phyloP scores from a whole-genome alignment of 2,113 vertebrate species.

The Heptranchias perlo region DNA sequence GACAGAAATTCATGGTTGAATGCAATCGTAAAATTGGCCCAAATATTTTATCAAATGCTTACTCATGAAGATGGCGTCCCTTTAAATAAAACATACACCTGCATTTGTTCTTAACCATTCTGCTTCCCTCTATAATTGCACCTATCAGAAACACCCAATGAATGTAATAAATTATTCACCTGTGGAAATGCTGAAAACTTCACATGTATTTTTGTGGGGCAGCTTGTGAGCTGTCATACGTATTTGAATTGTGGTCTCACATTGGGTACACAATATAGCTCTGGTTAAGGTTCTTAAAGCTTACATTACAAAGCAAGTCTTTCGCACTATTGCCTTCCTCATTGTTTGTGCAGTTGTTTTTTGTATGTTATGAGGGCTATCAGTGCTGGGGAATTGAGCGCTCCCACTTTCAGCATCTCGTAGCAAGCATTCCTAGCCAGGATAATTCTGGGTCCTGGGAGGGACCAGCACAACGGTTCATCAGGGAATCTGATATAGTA shows the following conservation, averaged over 20 bases:
- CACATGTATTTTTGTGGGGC: background rate
- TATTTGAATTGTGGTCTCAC: background rate
- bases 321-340: background rate
- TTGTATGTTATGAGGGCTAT: background rate
- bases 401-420: background rate
- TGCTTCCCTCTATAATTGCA: background rate
- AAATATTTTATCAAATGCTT: background rate
- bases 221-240: background rate
- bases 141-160: background rate
- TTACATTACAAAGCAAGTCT: background rate
- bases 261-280: background rate
- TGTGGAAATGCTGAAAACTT: background rate
- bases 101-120: background rate
- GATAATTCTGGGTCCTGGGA: background rate
- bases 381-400: background rate
- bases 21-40: background rate
- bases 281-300: background rate
- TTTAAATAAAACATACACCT: background rate
- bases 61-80: background rate
- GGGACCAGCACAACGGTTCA: background rate
- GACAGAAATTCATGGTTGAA: background rate
- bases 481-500: background rate
- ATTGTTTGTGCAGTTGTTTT: background rate
- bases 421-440: background rate
- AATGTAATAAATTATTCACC: background rate